These are phyloP conservation scores for Fundulus diaphanus DNA, from an alignment of 2,797 vertebrate species.

Conservation along the genomic window DNA sequence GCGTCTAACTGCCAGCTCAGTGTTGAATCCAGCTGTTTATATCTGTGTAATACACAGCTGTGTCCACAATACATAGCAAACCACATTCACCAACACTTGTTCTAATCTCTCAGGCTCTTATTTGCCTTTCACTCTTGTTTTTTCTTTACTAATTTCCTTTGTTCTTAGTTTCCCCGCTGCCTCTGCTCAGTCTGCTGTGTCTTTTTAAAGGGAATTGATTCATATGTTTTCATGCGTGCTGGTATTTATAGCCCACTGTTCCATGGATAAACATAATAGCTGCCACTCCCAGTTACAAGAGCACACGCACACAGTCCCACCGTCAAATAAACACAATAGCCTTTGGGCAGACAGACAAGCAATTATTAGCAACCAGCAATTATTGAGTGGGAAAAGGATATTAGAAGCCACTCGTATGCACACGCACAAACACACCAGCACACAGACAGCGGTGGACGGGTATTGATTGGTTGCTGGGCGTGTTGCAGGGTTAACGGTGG, in stretches of 20 bases:
- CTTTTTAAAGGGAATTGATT: conserved; percentile 61
- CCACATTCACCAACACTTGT: conserved; percentile 1
- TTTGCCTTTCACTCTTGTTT: conserved; percentile 28
- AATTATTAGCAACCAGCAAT: conserved; percentile 75
- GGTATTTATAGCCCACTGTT: conserved; percentile 61
- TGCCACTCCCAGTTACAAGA: conserved; percentile 50
- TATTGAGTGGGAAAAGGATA: conserved; percentile 68
- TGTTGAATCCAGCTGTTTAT: conserved; percentile 51
- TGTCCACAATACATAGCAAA: conserved; percentile 24
- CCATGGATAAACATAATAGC: conserved; percentile 58
- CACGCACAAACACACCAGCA: conserved; percentile 14
- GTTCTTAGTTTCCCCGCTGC: conserved; percentile 1
- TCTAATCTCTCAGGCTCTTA: conserved; percentile 13
- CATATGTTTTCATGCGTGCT: conserved; percentile 50
- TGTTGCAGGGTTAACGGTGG: conserved; percentile 75
- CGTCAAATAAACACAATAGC: conserved; percentile 68
- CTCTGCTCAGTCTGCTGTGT: background rate
- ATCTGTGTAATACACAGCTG: conserved; percentile 43
- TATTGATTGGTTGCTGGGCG: conserved; percentile 72
- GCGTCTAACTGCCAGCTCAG: conserved; percentile 29
- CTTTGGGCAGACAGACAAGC: conserved; percentile 64
- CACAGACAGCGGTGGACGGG: conserved; percentile 39
- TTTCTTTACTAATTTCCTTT: conserved; percentile 26
- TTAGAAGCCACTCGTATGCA: conserved; percentile 50
- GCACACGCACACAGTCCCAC: conserved; percentile 46